Percentiles rank a stretch among this genome's conserved stretches.
Evolutionary conservation across 2,888 invertebrate genomes (phyloP).

Genomic region (Cremastinae sp.): DNA sequence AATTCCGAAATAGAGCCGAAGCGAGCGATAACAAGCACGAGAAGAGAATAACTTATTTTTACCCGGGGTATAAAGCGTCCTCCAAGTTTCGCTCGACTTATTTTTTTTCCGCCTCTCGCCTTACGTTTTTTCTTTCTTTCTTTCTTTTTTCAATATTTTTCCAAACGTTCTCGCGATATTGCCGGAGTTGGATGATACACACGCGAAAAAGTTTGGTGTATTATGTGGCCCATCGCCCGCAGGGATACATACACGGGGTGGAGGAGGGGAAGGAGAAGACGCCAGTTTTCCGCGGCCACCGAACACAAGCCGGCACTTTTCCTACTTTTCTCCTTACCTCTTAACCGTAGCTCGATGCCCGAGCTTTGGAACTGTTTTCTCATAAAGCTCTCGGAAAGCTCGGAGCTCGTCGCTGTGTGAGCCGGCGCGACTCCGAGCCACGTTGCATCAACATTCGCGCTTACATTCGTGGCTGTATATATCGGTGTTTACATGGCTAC

Average conservation of each 20-base stretch:
- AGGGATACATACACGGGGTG: slow-evolving; percentile 37
- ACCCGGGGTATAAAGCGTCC: not conserved
- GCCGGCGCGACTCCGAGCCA: no score
- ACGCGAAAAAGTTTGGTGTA: slow-evolving; percentile 41
- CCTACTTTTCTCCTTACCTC: slow-evolving; percentile 50
- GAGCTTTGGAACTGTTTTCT: slow-evolving; percentile 64
- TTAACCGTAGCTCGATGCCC: slow-evolving; percentile 39
- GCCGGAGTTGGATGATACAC: slow-evolving; percentile 37
- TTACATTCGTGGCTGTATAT: slow-evolving; percentile 37
- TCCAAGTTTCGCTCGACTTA: not conserved
- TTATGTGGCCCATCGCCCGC: slow-evolving; percentile 37
- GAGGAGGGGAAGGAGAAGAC: no score
- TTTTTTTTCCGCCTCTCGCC: slow-evolving; percentile 11
- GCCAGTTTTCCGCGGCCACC: slow-evolving; percentile 25
- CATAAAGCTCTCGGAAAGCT: slow-evolving; percentile 65
- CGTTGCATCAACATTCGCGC: slow-evolving; percentile 12
- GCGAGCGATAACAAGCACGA: not conserved
- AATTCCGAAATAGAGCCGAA: no score
- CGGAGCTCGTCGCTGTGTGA: no score
- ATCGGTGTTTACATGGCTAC: slow-evolving; percentile 46
- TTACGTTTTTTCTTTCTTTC: slow-evolving; percentile 7
- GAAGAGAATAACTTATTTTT: slow-evolving; percentile 23
- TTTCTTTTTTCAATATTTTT: slow-evolving; percentile 1
- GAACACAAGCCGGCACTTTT: slow-evolving; percentile 44
- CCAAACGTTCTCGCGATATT: slow-evolving; percentile 24